A percentile compares a stretch with the other conserved stretches of the same genome.
These are phyloP conservation scores for Cnemophilus loriae DNA, from an alignment of 2,113 vertebrate genomes.

Conservation along the genomic window DNA sequence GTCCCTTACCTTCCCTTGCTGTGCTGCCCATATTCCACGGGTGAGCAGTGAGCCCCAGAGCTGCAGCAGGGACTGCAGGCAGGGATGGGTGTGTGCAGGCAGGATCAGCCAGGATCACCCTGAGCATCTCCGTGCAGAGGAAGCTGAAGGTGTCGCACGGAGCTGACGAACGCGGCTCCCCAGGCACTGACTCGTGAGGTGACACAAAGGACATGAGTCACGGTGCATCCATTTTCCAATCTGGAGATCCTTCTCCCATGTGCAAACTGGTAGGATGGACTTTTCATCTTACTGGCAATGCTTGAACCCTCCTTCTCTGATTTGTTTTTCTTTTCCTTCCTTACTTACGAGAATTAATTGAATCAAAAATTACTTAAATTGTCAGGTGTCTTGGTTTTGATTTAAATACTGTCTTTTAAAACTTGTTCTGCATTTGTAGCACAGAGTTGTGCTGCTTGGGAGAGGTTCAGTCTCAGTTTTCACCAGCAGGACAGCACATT, in stretches of 20 bases:
- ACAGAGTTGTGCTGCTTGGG: neutral
- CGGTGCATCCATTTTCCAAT: slow-evolving; percentile 70
- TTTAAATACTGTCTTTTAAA: neutral
- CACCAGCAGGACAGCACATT: neutral
- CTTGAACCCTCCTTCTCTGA: neutral
- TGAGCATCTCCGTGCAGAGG: slow-evolving; percentile 67
- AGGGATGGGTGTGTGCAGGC: slow-evolving; percentile 60
- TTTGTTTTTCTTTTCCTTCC: no score
- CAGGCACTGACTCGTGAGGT: slow-evolving; percentile 41
- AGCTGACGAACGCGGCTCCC: slow-evolving; percentile 64
- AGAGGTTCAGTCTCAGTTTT: neutral
- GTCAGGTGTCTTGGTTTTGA: neutral
- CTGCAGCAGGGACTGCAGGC: slow-evolving; percentile 49
- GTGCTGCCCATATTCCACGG: slow-evolving; percentile 39
- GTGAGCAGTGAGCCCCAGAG: slow-evolving; percentile 70
- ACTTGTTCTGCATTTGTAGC: neutral
- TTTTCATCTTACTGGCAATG: neutral
- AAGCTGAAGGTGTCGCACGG: slow-evolving; percentile 63
- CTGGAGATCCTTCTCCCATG: slow-evolving; percentile 68
- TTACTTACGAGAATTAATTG: neutral
- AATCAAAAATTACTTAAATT: neutral
- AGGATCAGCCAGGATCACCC: slow-evolving; percentile 23
- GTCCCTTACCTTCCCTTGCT: neutral
- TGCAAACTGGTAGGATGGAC: slow-evolving; percentile 59
- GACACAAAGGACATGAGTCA: slow-evolving; percentile 54